phyloP scores from a whole-genome alignment of 2,888 invertebrate species.

The Steinernema carpocapsae region DNA sequence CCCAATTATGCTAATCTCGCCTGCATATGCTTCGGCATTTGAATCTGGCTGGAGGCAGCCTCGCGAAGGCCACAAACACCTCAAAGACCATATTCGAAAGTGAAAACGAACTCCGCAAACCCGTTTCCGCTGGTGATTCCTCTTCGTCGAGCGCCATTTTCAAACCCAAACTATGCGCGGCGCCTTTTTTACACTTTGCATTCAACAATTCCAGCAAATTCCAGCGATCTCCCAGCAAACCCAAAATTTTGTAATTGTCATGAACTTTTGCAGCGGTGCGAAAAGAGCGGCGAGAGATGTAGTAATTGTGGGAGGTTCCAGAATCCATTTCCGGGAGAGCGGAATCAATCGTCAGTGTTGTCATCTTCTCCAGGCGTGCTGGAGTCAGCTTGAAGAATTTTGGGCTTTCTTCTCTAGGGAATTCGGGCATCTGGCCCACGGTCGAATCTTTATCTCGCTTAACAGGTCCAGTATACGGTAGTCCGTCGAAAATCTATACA shows the following conservation, averaged over 20 bases:
- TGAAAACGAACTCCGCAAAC: not conserved
- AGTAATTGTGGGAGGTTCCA: not conserved
- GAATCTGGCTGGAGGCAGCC: not conserved
- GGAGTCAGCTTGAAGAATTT: too few relatives aligned
- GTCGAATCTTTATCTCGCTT: too few relatives aligned
- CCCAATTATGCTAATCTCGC: slow-evolving; percentile 17
- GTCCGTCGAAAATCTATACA: too few relatives aligned
- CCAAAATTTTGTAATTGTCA: too few relatives aligned
- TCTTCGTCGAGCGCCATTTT: slow-evolving; percentile 24
- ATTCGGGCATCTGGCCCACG: too few relatives aligned
- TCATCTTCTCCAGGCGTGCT: not conserved
- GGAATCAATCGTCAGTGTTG: not conserved
- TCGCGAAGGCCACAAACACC: slow-evolving; percentile 4
- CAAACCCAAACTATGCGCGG: slow-evolving; percentile 32
- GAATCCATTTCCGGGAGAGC: not conserved
- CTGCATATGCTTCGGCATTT: slow-evolving; percentile 20
- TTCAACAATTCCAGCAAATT: too few relatives aligned
- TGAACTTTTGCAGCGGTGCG: too few relatives aligned
- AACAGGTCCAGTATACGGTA: too few relatives aligned
- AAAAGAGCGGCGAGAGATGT: not conserved
- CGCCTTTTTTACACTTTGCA: not conserved
- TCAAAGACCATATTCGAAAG: slow-evolving; percentile 5
- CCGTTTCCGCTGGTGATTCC: not conserved
- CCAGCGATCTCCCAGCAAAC: not conserved
- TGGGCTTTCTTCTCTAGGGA: too few relatives aligned